Evolutionary conservation across 2,797 vertebrate species (phyloP).

Genomic region (Enteromius radiatus): DNA sequence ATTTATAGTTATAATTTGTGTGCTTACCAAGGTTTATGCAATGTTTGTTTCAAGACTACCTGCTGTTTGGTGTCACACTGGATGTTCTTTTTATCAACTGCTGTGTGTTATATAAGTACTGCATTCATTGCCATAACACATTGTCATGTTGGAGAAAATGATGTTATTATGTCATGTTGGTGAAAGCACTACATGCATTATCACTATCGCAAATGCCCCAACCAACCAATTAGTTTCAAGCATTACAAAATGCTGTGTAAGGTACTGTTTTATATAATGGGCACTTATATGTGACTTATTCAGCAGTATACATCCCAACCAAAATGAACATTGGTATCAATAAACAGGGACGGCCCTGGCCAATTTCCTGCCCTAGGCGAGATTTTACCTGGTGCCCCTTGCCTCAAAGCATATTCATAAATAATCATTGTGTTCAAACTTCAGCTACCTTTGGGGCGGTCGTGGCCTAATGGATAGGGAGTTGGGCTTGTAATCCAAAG

Average conservation of each 20-base stretch:
- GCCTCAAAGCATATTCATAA: too few relatives aligned
- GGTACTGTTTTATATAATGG: background rate
- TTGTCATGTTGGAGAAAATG: background rate
- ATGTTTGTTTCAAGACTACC: background rate
- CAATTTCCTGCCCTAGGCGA: too few relatives aligned
- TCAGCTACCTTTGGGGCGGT: too few relatives aligned
- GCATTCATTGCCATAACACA: background rate
- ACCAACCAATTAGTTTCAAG: background rate
- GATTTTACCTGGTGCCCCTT: too few relatives aligned
- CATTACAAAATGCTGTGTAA: background rate
- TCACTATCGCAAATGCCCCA: background rate
- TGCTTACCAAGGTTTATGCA: background rate
- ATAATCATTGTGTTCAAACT: too few relatives aligned
- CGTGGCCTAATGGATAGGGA: too few relatives aligned
- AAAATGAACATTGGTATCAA: too few relatives aligned
- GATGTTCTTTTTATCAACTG: constrained; percentile 4
- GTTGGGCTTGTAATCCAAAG: too few relatives aligned
- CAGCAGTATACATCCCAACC: background rate
- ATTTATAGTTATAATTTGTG: background rate
- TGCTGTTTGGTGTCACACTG: background rate
- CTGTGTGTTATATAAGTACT: background rate
- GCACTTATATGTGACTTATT: too few relatives aligned
- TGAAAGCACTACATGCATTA: background rate
- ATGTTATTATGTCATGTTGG: background rate
- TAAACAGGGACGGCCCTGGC: too few relatives aligned